Conservation (phyloP, 2,113 vertebrate genomes). For the Odocoileus virginianus region DNA sequence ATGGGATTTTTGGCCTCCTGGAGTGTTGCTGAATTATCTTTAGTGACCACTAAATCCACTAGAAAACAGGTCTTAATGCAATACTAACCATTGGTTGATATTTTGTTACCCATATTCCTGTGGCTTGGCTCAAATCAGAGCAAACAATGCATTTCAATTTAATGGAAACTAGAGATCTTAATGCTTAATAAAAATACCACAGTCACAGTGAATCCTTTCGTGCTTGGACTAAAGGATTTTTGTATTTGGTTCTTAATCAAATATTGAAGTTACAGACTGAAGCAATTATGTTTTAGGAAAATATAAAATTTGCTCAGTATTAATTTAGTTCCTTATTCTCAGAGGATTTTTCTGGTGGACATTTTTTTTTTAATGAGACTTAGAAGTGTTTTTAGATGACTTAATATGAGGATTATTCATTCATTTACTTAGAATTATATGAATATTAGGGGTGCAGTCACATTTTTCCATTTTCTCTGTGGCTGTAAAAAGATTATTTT, state of each 20-base stretch:
- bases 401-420: constrained; percentile 23
- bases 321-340: neutral
- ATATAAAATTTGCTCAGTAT: neutral
- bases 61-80: neutral
- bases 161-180: constrained; percentile 50
- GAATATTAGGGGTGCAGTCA: constrained; percentile 24
- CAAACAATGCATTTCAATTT: constrained; percentile 4
- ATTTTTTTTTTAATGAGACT: neutral
- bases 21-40: neutral
- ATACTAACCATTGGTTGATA: neutral
- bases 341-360: neutral
- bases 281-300: constrained; percentile 16
- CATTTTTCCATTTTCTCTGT: constrained; percentile 46
- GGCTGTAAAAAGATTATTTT: constrained; percentile 1
- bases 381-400: neutral
- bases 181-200: constrained; percentile 38
- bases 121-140: constrained; percentile 31
- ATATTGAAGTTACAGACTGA: neutral
- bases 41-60: neutral
- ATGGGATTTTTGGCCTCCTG: neutral
- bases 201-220: neutral
- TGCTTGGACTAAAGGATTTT: neutral
- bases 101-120: constrained; percentile 7
- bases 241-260: neutral
- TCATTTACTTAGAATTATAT: constrained; percentile 52